Evolutionary conservation across 2,888 invertebrate genomes (phyloP), one percentile per base, ranked within the genome.

Genomic region (Pheosia gnoma): DNA sequence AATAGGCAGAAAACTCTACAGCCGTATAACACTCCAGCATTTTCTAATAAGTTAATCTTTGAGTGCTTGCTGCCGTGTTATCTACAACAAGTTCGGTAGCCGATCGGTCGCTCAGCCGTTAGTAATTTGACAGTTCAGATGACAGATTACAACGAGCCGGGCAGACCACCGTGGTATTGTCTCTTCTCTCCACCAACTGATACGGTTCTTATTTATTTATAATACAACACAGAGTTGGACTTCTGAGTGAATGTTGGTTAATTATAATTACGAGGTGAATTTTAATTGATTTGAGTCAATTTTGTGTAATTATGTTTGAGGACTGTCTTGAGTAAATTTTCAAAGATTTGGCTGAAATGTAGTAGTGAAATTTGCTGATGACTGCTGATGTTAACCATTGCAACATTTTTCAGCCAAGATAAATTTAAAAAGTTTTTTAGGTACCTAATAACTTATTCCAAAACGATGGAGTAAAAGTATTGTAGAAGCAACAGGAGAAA

Each of bases 111-210:
- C 83, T 85, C 91, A 87, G 85, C 92, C 91, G 93, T 93, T 93
- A 94, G 93, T 93, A 93, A 93, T 93, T 93, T 94, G 93, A 93
- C 93, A 93, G 93, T 85, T 86, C 88, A 88, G 90, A 93, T 94
- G 93, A 94, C 93, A 93, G 93, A 93, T 93, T 92, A 92, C 90
- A 86, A 85, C 82, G 77, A 78, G 80, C 78, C 78, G 71, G 75
- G 66, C 79, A 84, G 93, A 93, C 93, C 93, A 93, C 93, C 93
- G 85, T 81, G 85, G 87, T 86, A 89, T 87, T 88, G 89, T 90
- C 90, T 85, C 85, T 82, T 77, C 83, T 77, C 77, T 82, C 80
- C 81, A 81, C 83, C 84, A 81, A 80, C 72, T 80, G 80, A 83
- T 83, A 83, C 82, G 84, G 71, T 87, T 89, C 88, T 87, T 85